Percentiles rank a stretch among this genome's conserved stretches.
Conservation (phyloP, 1,140 invertebrate genomes). For the Aphis craccivora region DNA sequence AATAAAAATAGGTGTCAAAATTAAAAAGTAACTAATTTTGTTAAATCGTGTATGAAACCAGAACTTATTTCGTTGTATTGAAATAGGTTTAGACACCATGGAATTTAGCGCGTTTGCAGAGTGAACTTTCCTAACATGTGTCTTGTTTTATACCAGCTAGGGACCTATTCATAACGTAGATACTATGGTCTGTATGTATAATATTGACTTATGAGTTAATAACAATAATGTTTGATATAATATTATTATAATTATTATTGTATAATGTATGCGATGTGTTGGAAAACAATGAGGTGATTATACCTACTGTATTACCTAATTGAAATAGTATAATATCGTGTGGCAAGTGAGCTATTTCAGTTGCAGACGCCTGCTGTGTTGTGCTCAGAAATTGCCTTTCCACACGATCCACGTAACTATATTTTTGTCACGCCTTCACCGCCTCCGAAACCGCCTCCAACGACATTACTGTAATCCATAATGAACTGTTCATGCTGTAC, state of each 20-base stretch:
- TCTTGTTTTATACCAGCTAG: too few species aligned
- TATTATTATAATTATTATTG: not conserved
- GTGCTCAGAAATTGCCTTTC: not conserved
- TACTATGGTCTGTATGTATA: not conserved
- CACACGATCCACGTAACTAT: too few species aligned
- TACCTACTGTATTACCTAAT: not conserved
- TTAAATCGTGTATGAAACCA: too few species aligned
- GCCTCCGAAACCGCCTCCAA: not conserved
- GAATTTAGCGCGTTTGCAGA: too few species aligned
- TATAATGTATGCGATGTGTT: not conserved
- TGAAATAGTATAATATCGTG: not conserved
- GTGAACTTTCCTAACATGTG: too few species aligned
- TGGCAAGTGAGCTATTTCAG: not conserved
- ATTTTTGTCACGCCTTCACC: not conserved
- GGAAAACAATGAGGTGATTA: not conserved
- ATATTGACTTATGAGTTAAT: not conserved
- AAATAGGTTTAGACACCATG: too few species aligned
- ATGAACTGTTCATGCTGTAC: not conserved
- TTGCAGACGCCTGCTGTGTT: not conserved
- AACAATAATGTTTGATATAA: not conserved
- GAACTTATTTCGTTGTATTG: too few species aligned
- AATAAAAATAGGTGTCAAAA: too few species aligned
- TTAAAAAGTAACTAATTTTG: too few species aligned
- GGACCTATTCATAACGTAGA: not conserved
- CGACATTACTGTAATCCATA: not conserved